Percentiles rank a stretch among this genome's conserved stretches.
Evolutionary conservation across 2,113 vertebrate genomes (phyloP).

Genomic region (Diphyllodes magnificus): DNA sequence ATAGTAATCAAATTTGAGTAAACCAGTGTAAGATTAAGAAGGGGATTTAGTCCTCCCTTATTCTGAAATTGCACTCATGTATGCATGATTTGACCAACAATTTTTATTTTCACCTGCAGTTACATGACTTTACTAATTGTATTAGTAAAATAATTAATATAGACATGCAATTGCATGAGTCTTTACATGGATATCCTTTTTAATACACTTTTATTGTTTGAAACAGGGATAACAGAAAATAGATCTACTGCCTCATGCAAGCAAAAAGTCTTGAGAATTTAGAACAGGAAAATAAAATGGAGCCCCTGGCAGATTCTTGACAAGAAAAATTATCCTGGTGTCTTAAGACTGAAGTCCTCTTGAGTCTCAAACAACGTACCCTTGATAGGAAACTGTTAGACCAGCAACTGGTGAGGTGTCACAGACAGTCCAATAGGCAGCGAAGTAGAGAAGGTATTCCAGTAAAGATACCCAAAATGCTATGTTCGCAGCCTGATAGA

Average conservation of each 20-base stretch:
- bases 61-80: background rate
- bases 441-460: constrained; percentile 79
- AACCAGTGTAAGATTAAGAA: background rate
- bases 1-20: background rate
- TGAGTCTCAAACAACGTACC: constrained; percentile 71
- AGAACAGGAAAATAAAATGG: background rate
- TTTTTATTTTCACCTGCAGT: background rate
- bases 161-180: background rate
- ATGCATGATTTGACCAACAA: background rate
- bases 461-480: constrained; percentile 73
- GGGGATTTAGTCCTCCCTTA: background rate
- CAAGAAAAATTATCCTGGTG: background rate
- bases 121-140: background rate
- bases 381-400: constrained; percentile 84
- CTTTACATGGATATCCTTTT: background rate
- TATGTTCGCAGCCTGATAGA: constrained; percentile 80
- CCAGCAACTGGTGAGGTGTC: constrained; percentile 84
- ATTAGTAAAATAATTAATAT: background rate
- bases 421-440: constrained; percentile 79
- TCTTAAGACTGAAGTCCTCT: background rate
- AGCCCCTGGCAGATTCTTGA: background rate
- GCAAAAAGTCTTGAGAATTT: background rate
- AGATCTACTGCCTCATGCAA: background rate
- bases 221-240: background rate
- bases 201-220: background rate